These are phyloP conservation scores for Morone chrysops DNA, from an alignment of 2,113 vertebrate genomes.

Conservation along the genomic window DNA sequence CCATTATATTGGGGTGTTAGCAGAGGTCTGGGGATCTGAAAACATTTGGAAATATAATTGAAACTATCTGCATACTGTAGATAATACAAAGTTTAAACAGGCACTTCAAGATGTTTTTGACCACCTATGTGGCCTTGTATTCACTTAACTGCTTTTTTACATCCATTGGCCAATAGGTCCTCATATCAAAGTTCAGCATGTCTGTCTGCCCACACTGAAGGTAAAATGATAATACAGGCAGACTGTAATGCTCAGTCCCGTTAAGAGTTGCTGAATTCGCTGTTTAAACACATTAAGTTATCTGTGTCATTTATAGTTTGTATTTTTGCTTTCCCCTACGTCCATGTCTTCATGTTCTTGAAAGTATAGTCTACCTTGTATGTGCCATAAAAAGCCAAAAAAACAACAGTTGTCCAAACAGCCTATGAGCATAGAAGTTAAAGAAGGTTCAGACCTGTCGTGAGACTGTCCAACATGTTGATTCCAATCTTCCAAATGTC, in stretches of 20 bases:
- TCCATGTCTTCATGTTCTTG: neutral
- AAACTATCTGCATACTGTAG: no score
- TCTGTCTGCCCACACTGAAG: no score
- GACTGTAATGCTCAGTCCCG: neutral
- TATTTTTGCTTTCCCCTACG: neutral
- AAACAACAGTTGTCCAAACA: neutral
- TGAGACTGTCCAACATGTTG: slow-evolving; percentile 45
- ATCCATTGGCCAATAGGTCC: no score
- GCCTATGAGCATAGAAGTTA: neutral
- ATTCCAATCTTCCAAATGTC: slow-evolving; percentile 3
- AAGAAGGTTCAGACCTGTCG: slow-evolving; percentile 53
- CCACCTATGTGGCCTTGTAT: no score
- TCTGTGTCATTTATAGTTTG: neutral
- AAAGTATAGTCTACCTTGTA: neutral
- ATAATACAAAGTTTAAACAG: no score
- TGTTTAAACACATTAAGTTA: neutral
- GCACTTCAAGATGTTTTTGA: no score
- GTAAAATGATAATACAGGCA: neutral
- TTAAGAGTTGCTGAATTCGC: neutral
- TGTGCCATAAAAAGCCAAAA: neutral
- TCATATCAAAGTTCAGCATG: no score
- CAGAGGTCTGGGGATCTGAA: no score
- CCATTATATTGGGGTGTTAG: no score
- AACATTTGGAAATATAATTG: no score
- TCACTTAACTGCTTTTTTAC: no score